Base-by-base conservation (phyloP, 2,113 vertebrate genomes). In the Varanus komodoensis region DNA sequence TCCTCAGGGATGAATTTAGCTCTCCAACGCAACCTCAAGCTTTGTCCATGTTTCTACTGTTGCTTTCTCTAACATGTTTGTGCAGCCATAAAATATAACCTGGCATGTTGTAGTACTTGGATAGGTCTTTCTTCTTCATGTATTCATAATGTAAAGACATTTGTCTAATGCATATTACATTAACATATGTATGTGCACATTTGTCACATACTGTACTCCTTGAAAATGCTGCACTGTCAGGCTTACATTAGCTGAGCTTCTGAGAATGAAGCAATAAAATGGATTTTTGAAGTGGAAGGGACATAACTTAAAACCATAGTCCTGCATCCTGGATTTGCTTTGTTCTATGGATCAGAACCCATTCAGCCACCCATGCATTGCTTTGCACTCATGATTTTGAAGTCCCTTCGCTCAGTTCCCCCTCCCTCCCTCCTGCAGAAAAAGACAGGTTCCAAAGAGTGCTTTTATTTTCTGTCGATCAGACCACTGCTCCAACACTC, bases 141-240 rank as follows among this genome's bases (percentile, higher is more conserved):
- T 73, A 85, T 88, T 88, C 90, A 74, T 73, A 88, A 88, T 34
- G 29, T 79, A 87, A 91, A 88, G 90, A 80, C 64, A 91, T 91
- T 80, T 84, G 75, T 89, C 32, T 54, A 91, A 21, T 57, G 83
- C 6, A 61, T 81, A 87, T 91, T 94, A 84, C 84, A 87, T 92
- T 90, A 94, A 89, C 91, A 92, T 81, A 91, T 92, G 88, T 84
- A 88, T 68, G 48, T 71, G 74, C 29, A 90, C 14, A 61, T 8
- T 90, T 92, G n/a, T 90, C 83, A 79, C 48, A 54, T 91, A 85
- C n/a, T 87, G 1, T 74, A 79, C 74, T 73, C 48, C 25, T 12
- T 12, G 68, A 88, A 89, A 83, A 77, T 34, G 84, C 64, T 86
- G 14, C 29, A 79, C 52, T 74, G 5, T 3, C 87, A 69, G 74